Base-by-base conservation (phyloP, 2,113 vertebrate genomes). In the Psophia crepitans region DNA sequence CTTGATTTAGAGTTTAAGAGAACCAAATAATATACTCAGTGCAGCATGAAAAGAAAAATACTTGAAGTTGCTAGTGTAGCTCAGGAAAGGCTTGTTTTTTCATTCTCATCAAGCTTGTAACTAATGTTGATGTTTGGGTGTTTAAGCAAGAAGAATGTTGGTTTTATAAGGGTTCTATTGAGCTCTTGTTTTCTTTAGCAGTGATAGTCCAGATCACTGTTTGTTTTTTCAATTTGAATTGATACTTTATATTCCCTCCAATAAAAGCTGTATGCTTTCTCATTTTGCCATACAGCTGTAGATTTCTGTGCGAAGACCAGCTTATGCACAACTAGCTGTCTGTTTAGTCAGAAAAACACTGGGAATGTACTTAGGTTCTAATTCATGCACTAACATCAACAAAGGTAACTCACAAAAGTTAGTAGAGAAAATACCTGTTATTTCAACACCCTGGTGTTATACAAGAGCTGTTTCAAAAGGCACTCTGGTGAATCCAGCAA, bases 131-230 rank as follows among this genome's bases (percentile, higher is more conserved):
- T 96, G 71, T 96, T 96, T 97, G 92, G 73, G 73, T 94, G 46
- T 96, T 95, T 89, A 89, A 97, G 74, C 84, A 96, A 89, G 89
- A 97, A 98, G 96, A 97, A 93, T 92, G 82, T 96, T 90, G 88
- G 63, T 84, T 97, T 96, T 94, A 90, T 96, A 98, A 97, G 68
- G 93, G 66, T 85, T 96, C 91, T 81, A 71, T 96, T 98, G 84
- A 97, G 87, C 96, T 92, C 93, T 82, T 97, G 87, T 97, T 98
- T 98, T 97, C 90, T 96, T 91, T 96, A 97, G 93, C 82, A 92
- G 74, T 17, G 27, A 96, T 97, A 97, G 95, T 90, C 84, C 48
- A 66, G 70, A 84, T 96, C 68, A 8, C 48, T 88, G 88, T 96
- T 93, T 97, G 80, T 95, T 97, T 90, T 94, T 95, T 57, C 88